Base-by-base conservation (phyloP, 2,797 vertebrate genomes). In the Aldrovandia affinis region DNA sequence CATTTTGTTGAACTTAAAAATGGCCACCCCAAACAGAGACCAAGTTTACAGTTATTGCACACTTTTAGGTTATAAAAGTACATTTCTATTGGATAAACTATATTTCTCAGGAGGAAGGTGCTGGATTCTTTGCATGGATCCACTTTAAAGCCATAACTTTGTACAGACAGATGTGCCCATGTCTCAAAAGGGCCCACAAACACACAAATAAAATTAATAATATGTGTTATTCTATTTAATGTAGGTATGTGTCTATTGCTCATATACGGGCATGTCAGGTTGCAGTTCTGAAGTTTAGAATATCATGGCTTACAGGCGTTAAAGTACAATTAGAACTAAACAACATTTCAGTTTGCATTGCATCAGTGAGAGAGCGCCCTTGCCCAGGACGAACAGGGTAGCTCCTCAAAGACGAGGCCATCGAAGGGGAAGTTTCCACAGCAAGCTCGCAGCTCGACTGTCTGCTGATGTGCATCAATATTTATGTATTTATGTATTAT, bases 31-130 rank as follows among this genome's bases (percentile, higher is more conserved):
- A 78, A 83, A 77, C 44, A 87, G 85, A 92, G 85, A 82, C 92
- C 84, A 75, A 89, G 80, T 88, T 83, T 83, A 86, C 84, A 88
- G 90, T 93, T 95, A 95, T 95, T 95, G 94, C 94, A 95, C 93
- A 94, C 89, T 90, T 88, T 89, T 90, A 92, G 85, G 89, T 92
- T 86, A 91, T 89, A 91, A 89, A 89, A 92, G 93, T 39, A 68
- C 80, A 89, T 91, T 88, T 92, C 91, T 85, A 89, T 87, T 85
- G 89, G 88, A 87, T 89, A 91, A 93, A 91, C 92, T 91, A 89
- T 87, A 89, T 86, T 88, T 91, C 85, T 89, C 88, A 87, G 84
- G 50, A 86, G 86, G 90, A 94, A 94, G 91, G 90, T 94, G 93
- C 91, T 90, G 87, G 75, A 84, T 59, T 39, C 42, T 86, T 86